Evolutionary conservation across 2,113 vertebrate species (phyloP).

Genomic region (Elephantulus edwardii): DNA sequence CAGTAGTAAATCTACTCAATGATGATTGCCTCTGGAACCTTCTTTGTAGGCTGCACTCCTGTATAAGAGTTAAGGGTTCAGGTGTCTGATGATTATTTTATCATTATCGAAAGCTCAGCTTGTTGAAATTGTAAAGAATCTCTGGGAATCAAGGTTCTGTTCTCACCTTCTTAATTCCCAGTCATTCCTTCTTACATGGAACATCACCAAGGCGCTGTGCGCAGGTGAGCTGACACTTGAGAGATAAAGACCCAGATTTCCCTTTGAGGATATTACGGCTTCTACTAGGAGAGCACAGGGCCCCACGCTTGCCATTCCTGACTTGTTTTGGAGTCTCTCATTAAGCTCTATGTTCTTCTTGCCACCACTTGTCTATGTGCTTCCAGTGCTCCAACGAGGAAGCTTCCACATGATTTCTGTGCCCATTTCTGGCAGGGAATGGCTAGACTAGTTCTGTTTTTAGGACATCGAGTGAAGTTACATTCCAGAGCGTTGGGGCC

Average conservation of each 20-base stretch:
- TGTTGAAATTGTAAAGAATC: constrained; percentile 28
- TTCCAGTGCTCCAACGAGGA: background rate
- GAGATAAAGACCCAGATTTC: background rate
- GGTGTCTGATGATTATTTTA: background rate
- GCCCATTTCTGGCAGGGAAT: background rate
- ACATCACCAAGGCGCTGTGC: background rate
- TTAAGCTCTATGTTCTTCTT: background rate
- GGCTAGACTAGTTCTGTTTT: background rate
- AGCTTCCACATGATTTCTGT: background rate
- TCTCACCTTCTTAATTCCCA: constrained; percentile 6
- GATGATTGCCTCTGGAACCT: background rate
- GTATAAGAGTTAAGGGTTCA: background rate
- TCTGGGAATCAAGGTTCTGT: constrained; percentile 1
- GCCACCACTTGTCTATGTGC: background rate
- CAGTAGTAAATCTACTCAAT: background rate
- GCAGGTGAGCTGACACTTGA: constrained; percentile 3
- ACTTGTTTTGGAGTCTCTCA: background rate
- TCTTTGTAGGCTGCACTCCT: background rate
- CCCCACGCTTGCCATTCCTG: background rate
- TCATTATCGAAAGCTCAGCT: background rate
- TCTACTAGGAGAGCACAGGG: background rate
- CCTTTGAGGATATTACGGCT: background rate
- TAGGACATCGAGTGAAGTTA: background rate
- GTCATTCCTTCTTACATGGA: background rate
- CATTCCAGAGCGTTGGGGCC: background rate